A percentile compares a stretch with the other conserved stretches of the same genome.
Evolutionary conservation across 2,113 vertebrate species (phyloP).

Genomic region (Sapayoa aenigma): DNA sequence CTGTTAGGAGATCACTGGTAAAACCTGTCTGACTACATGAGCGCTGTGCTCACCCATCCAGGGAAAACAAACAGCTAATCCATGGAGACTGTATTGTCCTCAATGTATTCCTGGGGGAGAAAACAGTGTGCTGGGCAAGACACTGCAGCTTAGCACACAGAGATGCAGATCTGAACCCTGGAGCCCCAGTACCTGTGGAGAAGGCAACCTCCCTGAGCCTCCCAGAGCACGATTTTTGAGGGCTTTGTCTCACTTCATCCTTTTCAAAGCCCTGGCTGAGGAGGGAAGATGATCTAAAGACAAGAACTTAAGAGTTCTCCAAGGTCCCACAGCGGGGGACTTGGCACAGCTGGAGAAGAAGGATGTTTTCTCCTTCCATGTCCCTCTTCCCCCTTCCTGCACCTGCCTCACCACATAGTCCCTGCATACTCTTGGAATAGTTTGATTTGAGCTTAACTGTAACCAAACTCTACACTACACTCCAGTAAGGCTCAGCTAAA

Average conservation of each 20-base stretch:
- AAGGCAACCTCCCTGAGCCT: background rate
- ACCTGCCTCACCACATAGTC: background rate
- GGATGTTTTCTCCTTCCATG: background rate
- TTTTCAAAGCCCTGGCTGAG: background rate
- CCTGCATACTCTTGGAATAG: background rate
- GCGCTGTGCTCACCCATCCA: background rate
- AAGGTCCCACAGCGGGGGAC: background rate
- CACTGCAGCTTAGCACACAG: background rate
- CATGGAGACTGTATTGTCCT: background rate
- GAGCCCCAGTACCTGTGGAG: background rate
- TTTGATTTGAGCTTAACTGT: background rate
- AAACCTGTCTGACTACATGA: background rate
- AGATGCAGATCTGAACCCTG: background rate
- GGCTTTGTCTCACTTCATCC: background rate
- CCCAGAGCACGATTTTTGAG: background rate
- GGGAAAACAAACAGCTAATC: background rate
- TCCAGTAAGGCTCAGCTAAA: background rate
- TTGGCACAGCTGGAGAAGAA: background rate
- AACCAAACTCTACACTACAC: background rate
- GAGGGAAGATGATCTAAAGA: background rate
- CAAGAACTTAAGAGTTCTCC: background rate
- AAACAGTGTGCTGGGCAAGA: background rate
- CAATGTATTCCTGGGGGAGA: background rate
- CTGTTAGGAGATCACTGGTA: background rate
- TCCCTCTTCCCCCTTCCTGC: background rate